These are phyloP conservation scores for Chromobotia macracanthus DNA, from an alignment of 2,797 vertebrate species.

Conservation along the genomic window DNA sequence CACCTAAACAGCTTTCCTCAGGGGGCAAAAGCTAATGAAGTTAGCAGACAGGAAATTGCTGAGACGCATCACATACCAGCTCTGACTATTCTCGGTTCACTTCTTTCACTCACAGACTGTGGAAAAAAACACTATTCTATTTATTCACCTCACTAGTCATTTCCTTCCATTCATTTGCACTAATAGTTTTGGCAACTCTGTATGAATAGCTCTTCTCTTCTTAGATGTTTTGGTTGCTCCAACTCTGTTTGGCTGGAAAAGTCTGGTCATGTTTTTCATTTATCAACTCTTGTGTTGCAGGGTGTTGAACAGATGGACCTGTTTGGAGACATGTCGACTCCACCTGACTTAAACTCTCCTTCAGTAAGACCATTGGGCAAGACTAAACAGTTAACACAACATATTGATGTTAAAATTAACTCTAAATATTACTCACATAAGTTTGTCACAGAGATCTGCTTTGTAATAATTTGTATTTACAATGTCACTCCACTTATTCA, in stretches of 20 bases:
- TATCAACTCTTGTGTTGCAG: slow-evolving; percentile 69
- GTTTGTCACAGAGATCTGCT: background rate
- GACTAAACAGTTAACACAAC: slow-evolving; percentile 6
- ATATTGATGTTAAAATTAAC: background rate
- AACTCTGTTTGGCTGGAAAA: slow-evolving; percentile 22
- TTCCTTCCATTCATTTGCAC: slow-evolving; percentile 18
- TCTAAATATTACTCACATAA: slow-evolving; percentile 4
- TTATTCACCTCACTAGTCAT: slow-evolving; percentile 31
- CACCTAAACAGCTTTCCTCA: slow-evolving; percentile 16
- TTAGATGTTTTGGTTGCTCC: slow-evolving; percentile 28
- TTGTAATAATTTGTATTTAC: slow-evolving; percentile 2
- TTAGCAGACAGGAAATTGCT: slow-evolving; percentile 55
- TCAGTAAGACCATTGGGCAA: slow-evolving; percentile 77
- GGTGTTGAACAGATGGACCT: slow-evolving; percentile 90
- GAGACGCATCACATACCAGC: slow-evolving; percentile 39
- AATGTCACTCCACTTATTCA: background rate
- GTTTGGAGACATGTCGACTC: slow-evolving; percentile 98
- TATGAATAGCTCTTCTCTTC: slow-evolving; percentile 28
- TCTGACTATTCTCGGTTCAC: slow-evolving; percentile 28
- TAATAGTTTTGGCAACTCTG: background rate
- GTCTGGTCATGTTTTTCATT: slow-evolving; percentile 25
- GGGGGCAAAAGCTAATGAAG: slow-evolving; percentile 48
- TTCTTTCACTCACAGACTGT: slow-evolving; percentile 20
- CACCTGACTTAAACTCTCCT: slow-evolving; percentile 88
- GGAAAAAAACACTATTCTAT: slow-evolving; percentile 25